These are phyloP conservation scores for Stegodyphus mimosarum DNA, from an alignment of 1,140 invertebrate species.

Conservation along the genomic window DNA sequence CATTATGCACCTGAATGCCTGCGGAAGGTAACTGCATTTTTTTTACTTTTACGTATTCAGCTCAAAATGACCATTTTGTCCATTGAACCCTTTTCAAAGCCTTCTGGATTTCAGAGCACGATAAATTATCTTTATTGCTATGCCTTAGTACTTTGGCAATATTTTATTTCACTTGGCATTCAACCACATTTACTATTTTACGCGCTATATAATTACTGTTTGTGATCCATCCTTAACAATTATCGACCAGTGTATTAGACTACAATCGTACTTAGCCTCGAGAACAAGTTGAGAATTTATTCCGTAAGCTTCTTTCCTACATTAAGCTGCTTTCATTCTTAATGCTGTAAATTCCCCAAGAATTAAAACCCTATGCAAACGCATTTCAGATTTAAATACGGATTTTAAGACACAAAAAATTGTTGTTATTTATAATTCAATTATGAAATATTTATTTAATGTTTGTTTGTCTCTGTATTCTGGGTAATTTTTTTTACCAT, in stretches of 20 bases:
- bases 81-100: background rate
- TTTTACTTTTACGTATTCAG: slow-evolving; percentile 11
- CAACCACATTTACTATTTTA: background rate
- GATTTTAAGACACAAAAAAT: too few species aligned
- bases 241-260: background rate
- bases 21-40: background rate
- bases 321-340: too few species aligned
- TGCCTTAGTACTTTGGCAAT: background rate
- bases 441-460: too few species aligned
- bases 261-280: too few species aligned
- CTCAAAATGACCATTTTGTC: background rate
- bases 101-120: background rate
- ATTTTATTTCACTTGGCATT: slow-evolving; percentile 1
- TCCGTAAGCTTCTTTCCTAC: too few species aligned
- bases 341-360: too few species aligned
- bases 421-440: too few species aligned
- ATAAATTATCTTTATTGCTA: background rate
- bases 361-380: too few species aligned
- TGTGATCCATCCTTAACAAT: background rate
- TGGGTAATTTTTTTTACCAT: too few species aligned
- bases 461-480: too few species aligned
- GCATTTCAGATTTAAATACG: too few species aligned
- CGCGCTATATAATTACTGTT: background rate
- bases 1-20: background rate
- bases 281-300: too few species aligned